Conservation (phyloP, 2,113 vertebrate species). For the Rattus rattus region DNA sequence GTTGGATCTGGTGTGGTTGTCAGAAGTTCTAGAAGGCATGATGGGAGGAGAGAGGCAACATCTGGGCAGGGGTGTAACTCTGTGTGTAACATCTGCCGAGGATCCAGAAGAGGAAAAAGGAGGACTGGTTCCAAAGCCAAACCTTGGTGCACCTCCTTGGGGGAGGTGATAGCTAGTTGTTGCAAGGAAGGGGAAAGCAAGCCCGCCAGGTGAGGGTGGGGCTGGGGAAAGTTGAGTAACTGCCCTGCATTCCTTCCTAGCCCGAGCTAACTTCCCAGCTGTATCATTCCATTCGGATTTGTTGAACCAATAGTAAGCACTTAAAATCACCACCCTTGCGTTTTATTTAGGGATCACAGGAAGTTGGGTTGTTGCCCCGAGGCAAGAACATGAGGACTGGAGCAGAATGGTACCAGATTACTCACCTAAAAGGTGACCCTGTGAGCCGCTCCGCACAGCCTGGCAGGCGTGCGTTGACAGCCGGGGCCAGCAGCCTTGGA, state of each 20-base stretch:
- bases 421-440: constrained; percentile 1
- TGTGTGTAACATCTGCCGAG: not conserved
- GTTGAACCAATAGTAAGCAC: constrained; percentile 13
- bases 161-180: constrained; percentile 16
- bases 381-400: constrained; percentile 4
- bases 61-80: not conserved
- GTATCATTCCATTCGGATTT: not conserved
- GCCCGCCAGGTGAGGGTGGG: constrained; percentile 60
- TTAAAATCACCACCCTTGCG: not conserved
- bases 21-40: not conserved
- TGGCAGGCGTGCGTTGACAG: not conserved
- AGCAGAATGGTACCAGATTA: not conserved
- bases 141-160: not conserved
- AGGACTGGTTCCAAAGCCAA: not conserved
- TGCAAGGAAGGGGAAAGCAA: not conserved
- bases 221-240: not conserved
- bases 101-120: not conserved
- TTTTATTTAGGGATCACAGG: not conserved
- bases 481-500: not conserved
- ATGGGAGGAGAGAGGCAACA: not conserved
- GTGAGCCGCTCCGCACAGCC: not conserved
- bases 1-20: not conserved
- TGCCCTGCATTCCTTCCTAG: not conserved
- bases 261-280: constrained; percentile 25
- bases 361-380: constrained; percentile 5